These are phyloP conservation scores for Thecocarcelia acutangulata DNA, from an alignment of 2,888 invertebrate genomes.

Conservation along the genomic window DNA sequence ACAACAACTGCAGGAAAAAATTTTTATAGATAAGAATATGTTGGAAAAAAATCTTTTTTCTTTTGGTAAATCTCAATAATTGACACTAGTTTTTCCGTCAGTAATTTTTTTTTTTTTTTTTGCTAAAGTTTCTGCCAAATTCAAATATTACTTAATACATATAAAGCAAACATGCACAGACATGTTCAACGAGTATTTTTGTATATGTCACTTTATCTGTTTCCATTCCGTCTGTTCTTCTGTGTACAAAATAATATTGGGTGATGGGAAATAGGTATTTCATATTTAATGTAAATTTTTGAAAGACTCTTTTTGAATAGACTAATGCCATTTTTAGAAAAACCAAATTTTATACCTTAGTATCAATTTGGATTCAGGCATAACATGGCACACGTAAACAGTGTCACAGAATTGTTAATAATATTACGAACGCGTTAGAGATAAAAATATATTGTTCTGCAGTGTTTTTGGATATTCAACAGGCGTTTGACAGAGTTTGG, in stretches of 20 bases:
- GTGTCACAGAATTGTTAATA: too few relatives aligned
- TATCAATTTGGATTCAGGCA: too few relatives aligned
- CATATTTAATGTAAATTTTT: background rate
- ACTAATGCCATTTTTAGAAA: too few relatives aligned
- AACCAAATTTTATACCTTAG: too few relatives aligned
- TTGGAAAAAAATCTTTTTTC: background rate
- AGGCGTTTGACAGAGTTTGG: too few relatives aligned
- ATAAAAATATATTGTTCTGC: too few relatives aligned
- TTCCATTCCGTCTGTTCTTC: constrained; percentile 22
- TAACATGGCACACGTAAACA: too few relatives aligned
- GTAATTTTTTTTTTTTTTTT: background rate
- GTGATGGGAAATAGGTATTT: constrained; percentile 17
- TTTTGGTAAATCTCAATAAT: constrained; percentile 56
- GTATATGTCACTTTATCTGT: background rate
- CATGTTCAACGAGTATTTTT: background rate
- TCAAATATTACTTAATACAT: constrained; percentile 24
- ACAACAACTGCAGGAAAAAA: constrained; percentile 25
- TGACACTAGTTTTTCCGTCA: constrained; percentile 34
- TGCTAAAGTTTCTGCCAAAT: constrained; percentile 39
- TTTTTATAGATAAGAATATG: constrained; percentile 34
- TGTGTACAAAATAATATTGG: background rate
- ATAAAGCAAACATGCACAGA: constrained; percentile 17
- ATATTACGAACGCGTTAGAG: too few relatives aligned
- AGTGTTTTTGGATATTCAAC: too few relatives aligned
- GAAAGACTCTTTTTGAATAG: too few relatives aligned